Percentiles rank a stretch among this genome's conserved stretches.
phyloP scores from a whole-genome alignment of 2,888 invertebrate species.

The Phrixothrix hirtus region DNA sequence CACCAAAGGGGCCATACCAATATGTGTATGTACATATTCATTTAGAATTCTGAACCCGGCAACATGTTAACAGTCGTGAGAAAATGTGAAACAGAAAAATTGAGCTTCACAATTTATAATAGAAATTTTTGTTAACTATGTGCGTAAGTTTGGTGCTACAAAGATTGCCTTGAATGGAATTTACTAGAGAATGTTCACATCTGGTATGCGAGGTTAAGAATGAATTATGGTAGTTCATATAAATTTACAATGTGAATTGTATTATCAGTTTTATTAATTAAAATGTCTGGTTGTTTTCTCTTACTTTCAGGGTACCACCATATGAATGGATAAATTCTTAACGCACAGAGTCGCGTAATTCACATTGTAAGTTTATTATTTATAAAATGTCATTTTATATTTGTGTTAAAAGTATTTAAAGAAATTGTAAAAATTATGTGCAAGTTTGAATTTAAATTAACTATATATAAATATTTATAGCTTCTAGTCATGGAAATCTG shows the following conservation, averaged over 20 bases:
- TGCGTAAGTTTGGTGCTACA: slow-evolving; percentile 57
- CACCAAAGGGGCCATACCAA: slow-evolving; percentile 36
- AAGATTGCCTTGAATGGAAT: slow-evolving; percentile 53
- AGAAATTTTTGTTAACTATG: slow-evolving; percentile 53
- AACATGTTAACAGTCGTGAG: slow-evolving; percentile 34
- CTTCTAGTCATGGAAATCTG: slow-evolving; percentile 46
- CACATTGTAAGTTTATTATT: slow-evolving; percentile 34
- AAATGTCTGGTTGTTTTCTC: neutral
- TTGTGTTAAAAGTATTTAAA: slow-evolving; percentile 44
- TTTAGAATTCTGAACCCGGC: slow-evolving; percentile 30
- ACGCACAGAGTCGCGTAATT: slow-evolving; percentile 41
- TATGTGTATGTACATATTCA: slow-evolving; percentile 6
- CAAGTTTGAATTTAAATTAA: slow-evolving; percentile 51
- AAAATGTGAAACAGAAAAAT: slow-evolving; percentile 35
- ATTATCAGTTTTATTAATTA: slow-evolving; percentile 4
- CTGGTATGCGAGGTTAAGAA: slow-evolving; percentile 29
- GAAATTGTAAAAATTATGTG: slow-evolving; percentile 47
- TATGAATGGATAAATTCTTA: slow-evolving; percentile 5
- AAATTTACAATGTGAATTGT: slow-evolving; percentile 36
- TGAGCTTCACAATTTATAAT: slow-evolving; percentile 47
- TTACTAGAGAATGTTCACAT: slow-evolving; percentile 36
- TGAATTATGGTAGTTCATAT: slow-evolving; percentile 35
- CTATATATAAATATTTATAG: slow-evolving; percentile 46
- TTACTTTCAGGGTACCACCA: neutral
- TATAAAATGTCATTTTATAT: slow-evolving; percentile 46